Conservation (phyloP, 2,797 vertebrate species). For the Notolabrus celidotus region DNA sequence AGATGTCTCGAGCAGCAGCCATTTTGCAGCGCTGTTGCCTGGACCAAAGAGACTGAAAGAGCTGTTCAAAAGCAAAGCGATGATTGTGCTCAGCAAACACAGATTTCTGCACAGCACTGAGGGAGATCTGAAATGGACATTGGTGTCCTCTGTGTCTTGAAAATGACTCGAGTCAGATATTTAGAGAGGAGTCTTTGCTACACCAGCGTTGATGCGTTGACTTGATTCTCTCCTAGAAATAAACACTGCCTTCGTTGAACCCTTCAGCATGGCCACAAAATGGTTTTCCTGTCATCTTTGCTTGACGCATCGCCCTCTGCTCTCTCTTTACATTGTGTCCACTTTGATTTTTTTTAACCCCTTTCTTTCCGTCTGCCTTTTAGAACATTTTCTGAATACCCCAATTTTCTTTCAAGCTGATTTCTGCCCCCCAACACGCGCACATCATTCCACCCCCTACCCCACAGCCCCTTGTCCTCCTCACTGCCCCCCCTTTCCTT, state of each 20-base stretch:
- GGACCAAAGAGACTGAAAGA: constrained; percentile 72
- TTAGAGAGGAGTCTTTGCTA: constrained; percentile 30
- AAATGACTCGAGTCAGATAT: constrained; percentile 29
- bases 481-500: constrained; percentile 63
- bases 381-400: constrained; percentile 65
- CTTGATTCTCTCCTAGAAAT: constrained; percentile 69
- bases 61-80: constrained; percentile 66
- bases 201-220: constrained; percentile 39
- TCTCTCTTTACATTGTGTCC: constrained; percentile 62
- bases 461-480: constrained; percentile 72
- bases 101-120: constrained; percentile 22
- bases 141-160: constrained; percentile 41
- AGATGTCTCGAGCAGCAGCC: constrained; percentile 82
- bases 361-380: constrained; percentile 36
- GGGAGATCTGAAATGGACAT: constrained; percentile 54
- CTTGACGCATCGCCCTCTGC: constrained; percentile 71
- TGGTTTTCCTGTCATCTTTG: constrained; percentile 77
- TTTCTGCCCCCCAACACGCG: constrained; percentile 66
- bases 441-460: constrained; percentile 59
- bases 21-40: constrained; percentile 81
- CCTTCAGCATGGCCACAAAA: constrained; percentile 77
- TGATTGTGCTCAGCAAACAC: constrained; percentile 51
- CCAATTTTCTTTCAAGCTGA: constrained; percentile 70
- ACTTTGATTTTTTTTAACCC: constrained; percentile 56
- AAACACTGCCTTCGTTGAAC: constrained; percentile 65